Conservation (phyloP, 2,888 invertebrate genomes). For the Dastarcus helophoroides region DNA sequence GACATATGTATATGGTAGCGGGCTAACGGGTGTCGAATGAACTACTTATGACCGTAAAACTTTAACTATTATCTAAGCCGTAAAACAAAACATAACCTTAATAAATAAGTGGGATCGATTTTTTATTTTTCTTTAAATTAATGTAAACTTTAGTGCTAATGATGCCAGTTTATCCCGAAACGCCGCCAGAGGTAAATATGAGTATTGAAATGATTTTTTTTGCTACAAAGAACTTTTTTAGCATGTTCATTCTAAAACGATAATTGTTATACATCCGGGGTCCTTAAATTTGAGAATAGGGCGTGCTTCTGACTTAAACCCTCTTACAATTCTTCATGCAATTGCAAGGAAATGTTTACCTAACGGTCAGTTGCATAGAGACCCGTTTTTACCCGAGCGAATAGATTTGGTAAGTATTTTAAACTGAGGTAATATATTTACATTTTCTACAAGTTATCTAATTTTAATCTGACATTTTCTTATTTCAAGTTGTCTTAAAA, state of each 20-base stretch:
- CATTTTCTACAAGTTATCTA: too few relatives aligned
- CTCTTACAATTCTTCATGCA: conserved; percentile 75
- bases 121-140: too few relatives aligned
- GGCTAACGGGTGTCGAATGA: too few relatives aligned
- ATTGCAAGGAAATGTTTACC: conserved; percentile 58
- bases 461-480: too few relatives aligned
- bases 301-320: conserved; percentile 79
- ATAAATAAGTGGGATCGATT: too few relatives aligned
- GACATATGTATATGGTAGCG: too few relatives aligned
- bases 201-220: neutral
- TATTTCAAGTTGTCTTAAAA: too few relatives aligned
- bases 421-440: conserved; percentile 1
- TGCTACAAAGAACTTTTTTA: conserved; percentile 30
- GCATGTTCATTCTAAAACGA: conserved; percentile 66
- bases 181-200: conserved; percentile 16
- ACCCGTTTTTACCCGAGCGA: conserved; percentile 54
- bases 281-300: conserved; percentile 83
- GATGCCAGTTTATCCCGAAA: conserved; percentile 15
- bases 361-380: conserved; percentile 42
- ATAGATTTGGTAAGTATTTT: conserved; percentile 40
- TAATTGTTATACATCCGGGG: conserved; percentile 91
- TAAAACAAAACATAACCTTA: too few relatives aligned
- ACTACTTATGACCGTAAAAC: too few relatives aligned
- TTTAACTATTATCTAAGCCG: too few relatives aligned
- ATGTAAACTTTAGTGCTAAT: conserved; percentile 2